Conservation (phyloP, 2,888 invertebrate genomes). For the Phyllotreta cruciferae region DNA sequence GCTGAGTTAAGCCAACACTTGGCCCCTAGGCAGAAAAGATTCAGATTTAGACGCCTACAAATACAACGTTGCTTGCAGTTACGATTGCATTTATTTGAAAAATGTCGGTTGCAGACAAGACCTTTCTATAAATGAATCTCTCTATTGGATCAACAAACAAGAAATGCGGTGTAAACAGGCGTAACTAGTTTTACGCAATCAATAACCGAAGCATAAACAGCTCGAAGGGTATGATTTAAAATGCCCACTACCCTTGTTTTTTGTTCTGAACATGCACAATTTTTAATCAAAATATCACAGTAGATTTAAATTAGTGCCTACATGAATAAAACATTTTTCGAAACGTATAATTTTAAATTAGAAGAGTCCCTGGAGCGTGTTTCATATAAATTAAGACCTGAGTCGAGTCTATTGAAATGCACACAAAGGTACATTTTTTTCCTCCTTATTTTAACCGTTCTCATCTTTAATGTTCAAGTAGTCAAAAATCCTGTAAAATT, state of each 20-base stretch:
- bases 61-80: conserved; percentile 26
- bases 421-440: conserved; percentile 24
- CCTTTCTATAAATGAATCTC: conserved; percentile 12
- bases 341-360: background rate
- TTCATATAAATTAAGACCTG: conserved; percentile 26
- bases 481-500: conserved; percentile 28
- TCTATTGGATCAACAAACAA: conserved; percentile 20
- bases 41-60: conserved; percentile 32
- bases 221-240: conserved; percentile 23
- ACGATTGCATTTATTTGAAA: conserved; percentile 32
- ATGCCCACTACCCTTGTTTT: too few relatives aligned
- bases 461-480: conserved; percentile 27
- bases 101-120: conserved; percentile 27
- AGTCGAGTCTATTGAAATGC: conserved; percentile 23
- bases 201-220: conserved; percentile 13
- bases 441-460: conserved; percentile 22
- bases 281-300: too few relatives aligned
- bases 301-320: too few relatives aligned
- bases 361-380: conserved; percentile 21
- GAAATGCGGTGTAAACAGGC: conserved; percentile 4
- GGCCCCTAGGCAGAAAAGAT: conserved; percentile 31
- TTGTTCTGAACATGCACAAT: too few relatives aligned
- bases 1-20: conserved; percentile 35
- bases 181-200: conserved; percentile 20
- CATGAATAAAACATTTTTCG: too few relatives aligned